A percentile compares a stretch with the other conserved stretches of the same genome.
Evolutionary conservation across 1,140 invertebrate genomes (phyloP).

Genomic region (Drosophila arawakana): DNA sequence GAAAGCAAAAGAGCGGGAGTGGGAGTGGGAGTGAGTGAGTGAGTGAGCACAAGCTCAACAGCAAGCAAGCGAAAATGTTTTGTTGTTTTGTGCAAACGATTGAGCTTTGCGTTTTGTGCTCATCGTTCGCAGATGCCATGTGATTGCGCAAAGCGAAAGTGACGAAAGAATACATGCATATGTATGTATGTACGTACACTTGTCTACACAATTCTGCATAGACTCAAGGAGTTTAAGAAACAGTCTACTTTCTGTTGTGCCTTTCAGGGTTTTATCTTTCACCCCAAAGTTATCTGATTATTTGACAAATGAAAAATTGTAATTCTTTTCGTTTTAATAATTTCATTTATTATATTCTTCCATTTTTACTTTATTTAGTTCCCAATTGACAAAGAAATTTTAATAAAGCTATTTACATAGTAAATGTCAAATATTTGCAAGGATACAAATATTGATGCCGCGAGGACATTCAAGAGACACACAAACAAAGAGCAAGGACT

Average conservation of each 20-base stretch:
- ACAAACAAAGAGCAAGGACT: conserved; percentile 33
- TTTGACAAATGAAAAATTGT: conserved; percentile 61
- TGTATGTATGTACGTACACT: too few species aligned
- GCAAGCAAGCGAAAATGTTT: background rate
- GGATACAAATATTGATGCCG: conserved; percentile 79
- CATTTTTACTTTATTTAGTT: conserved; percentile 18
- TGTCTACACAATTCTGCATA: too few species aligned
- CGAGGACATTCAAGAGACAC: conserved; percentile 68
- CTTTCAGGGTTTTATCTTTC: background rate
- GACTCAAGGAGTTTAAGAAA: too few species aligned
- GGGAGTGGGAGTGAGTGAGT: conserved; percentile 1
- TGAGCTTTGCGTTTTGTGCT: conserved; percentile 25
- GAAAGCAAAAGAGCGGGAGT: conserved; percentile 1
- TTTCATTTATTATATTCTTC: background rate
- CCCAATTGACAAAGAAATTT: conserved; percentile 65
- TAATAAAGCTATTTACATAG: conserved; percentile 79
- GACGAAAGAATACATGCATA: too few species aligned
- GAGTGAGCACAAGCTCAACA: background rate
- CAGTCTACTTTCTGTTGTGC: conserved; percentile 1
- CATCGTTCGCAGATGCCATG: conserved; percentile 11
- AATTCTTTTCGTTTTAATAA: conserved; percentile 44
- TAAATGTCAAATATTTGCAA: conserved; percentile 75
- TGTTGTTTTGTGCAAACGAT: background rate
- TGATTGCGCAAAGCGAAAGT: conserved; percentile 28
- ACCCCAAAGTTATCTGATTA: conserved; percentile 46